phyloP scores from a whole-genome alignment of 2,113 vertebrate species.

The Cisticola juncidis region DNA sequence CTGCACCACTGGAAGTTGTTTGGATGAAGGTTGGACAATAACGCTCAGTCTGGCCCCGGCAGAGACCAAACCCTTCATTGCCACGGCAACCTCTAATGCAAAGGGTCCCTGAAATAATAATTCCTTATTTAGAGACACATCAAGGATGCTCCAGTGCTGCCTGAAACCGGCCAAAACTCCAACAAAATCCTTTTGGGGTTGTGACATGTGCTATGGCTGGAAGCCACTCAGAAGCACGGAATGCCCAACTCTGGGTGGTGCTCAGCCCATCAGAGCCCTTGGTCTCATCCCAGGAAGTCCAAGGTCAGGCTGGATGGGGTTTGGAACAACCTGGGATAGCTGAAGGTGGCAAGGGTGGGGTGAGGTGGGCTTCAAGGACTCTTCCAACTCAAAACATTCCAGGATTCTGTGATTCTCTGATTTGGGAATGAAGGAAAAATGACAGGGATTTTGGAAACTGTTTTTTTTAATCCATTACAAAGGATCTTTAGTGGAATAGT shows the following conservation, averaged over 20 bases:
- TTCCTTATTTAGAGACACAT: constrained; percentile 57
- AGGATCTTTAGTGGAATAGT: neutral
- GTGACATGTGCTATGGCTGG: neutral
- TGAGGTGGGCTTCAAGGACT: neutral
- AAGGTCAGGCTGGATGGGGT: neutral
- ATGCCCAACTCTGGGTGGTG: neutral
- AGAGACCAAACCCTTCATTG: constrained; percentile 58
- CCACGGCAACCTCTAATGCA: constrained; percentile 70
- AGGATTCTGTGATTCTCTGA: neutral
- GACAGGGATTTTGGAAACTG: neutral
- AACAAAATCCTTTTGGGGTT: neutral
- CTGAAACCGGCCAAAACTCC: neutral
- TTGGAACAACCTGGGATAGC: neutral
- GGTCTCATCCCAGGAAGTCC: neutral
- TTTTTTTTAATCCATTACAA: neutral
- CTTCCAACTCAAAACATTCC: neutral
- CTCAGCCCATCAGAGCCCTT: neutral
- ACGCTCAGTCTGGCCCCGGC: constrained; percentile 48
- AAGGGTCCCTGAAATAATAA: constrained; percentile 75
- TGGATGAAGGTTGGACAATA: neutral
- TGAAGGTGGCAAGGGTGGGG: neutral
- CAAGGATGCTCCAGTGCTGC: neutral
- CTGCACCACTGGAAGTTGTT: constrained; percentile 19
- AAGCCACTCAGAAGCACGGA: neutral
- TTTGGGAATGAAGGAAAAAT: neutral